phyloP scores from a whole-genome alignment of 2,797 vertebrate species.

The Yasuhikotakia modesta region DNA sequence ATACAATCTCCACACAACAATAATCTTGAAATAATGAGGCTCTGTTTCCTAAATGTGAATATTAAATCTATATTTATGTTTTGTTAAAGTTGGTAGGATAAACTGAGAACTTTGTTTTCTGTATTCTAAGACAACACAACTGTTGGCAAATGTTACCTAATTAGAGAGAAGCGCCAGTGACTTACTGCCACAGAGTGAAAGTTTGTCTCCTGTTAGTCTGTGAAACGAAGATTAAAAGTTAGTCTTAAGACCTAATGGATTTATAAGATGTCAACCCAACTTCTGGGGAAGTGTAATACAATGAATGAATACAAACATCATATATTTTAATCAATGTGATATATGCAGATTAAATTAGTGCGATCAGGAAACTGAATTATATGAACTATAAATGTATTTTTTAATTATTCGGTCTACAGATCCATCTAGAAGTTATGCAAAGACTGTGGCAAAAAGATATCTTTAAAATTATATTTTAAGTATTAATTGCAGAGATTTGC shows the following conservation, averaged over 20 bases:
- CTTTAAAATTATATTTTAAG: too few species aligned
- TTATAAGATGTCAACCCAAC: background rate
- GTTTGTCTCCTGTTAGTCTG: constrained; percentile 3
- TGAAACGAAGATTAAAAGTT: background rate
- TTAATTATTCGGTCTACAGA: background rate
- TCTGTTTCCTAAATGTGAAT: background rate
- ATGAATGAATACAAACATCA: background rate
- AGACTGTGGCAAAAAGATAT: too few species aligned
- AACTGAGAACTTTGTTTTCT: background rate
- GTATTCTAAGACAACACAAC: background rate
- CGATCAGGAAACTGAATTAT: background rate
- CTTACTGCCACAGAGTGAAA: background rate
- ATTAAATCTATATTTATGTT: background rate
- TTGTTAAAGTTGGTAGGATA: background rate
- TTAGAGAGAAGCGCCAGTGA: background rate
- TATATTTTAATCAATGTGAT: background rate
- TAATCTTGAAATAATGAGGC: constrained; percentile 21
- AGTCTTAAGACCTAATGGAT: background rate
- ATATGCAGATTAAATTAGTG: background rate
- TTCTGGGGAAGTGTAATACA: background rate
- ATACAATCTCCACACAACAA: background rate
- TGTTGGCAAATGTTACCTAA: constrained; percentile 5
- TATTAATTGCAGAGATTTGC: too few species aligned
- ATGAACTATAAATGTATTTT: background rate
- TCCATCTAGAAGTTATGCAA: too few species aligned